Conservation (phyloP, 1,140 invertebrate genomes). For the Antheraea pernyi region DNA sequence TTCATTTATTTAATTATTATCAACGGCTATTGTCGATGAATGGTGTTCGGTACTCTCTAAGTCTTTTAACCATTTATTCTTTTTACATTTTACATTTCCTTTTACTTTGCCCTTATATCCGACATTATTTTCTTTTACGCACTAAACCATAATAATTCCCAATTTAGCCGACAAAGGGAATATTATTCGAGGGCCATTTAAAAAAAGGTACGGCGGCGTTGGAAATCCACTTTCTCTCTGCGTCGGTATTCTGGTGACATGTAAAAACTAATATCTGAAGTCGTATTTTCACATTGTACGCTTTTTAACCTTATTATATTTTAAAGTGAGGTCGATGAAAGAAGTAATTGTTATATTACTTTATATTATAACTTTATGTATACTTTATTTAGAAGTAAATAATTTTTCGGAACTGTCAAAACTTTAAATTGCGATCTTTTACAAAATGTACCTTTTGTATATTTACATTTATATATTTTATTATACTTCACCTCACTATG, state of each 20-base stretch:
- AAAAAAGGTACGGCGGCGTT: constrained; percentile 17
- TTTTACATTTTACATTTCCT: neutral
- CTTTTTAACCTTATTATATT: no score
- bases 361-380: no score
- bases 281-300: neutral
- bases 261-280: neutral
- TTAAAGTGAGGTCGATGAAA: no score
- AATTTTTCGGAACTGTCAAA: no score
- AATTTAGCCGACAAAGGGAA: constrained; percentile 38
- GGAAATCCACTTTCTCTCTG: constrained; percentile 27
- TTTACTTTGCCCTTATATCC: neutral
- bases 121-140: constrained; percentile 22
- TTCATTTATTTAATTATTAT: no score
- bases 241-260: neutral
- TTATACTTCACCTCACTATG: no score
- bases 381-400: no score
- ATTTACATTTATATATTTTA: no score
- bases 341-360: no score
- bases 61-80: neutral
- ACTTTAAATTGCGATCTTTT: no score
- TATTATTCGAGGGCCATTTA: constrained; percentile 34
- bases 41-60: neutral
- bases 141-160: constrained; percentile 41
- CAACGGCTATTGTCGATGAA: no score
- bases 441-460: no score